Evolutionary conservation across 1,140 invertebrate genomes (phyloP).

Genomic region (Nomia melanderi): DNA sequence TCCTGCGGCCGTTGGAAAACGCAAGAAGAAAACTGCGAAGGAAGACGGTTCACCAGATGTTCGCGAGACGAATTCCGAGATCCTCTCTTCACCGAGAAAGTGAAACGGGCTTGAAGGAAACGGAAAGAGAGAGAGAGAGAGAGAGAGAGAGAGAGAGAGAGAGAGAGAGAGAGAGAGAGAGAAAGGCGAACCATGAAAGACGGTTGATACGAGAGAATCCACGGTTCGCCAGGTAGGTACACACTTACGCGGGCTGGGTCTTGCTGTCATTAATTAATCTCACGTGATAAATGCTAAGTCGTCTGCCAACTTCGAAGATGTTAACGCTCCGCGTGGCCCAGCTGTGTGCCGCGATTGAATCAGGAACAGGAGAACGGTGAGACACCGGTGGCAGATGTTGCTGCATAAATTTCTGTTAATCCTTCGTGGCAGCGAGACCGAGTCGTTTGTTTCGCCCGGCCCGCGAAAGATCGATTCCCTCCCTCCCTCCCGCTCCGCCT

Average conservation of each 20-base stretch:
- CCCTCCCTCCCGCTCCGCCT: no score
- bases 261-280: conserved; percentile 66
- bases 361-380: conserved; percentile 45
- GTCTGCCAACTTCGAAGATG: conserved; percentile 63
- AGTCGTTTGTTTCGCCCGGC: conserved; percentile 20
- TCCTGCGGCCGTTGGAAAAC: no score
- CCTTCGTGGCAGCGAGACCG: conserved; percentile 37
- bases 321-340: conserved; percentile 51
- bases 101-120: no score
- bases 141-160: no score
- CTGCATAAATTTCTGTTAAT: conserved; percentile 61
- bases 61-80: no score
- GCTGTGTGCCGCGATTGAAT: conserved; percentile 61
- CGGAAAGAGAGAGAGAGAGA: no score
- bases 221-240: conserved; percentile 19
- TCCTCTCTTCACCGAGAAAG: no score
- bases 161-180: background rate
- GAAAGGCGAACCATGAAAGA: background rate
- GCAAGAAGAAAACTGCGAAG: no score
- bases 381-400: conserved; percentile 48
- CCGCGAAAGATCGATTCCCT: conserved; percentile 29
- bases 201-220: background rate
- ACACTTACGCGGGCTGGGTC: conserved; percentile 23
- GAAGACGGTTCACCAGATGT: no score
- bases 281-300: conserved; percentile 66